Evolutionary conservation across 2,113 vertebrate species (phyloP).

Genomic region (Salvelinus fontinalis): DNA sequence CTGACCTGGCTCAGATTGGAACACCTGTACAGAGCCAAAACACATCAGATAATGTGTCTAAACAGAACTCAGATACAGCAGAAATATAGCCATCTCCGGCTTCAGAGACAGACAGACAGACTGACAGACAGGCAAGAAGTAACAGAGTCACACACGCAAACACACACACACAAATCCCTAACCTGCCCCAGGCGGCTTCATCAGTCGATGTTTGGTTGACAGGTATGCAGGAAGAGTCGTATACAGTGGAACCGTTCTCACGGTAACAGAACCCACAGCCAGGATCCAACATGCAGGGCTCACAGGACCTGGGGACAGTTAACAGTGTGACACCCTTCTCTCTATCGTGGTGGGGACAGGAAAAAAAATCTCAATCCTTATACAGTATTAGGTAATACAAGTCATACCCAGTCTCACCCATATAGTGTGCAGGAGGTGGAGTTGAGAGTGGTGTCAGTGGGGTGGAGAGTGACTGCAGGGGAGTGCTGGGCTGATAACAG

Average conservation of each 20-base stretch:
- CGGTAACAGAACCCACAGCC: conserved; percentile 92
- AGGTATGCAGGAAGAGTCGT: conserved; percentile 84
- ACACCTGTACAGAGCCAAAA: conserved; percentile 76
- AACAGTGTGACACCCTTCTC: conserved; percentile 8
- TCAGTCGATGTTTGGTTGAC: conserved; percentile 75
- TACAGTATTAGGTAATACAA: not conserved
- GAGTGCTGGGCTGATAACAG: conserved; percentile 88
- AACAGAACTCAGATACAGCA: not conserved
- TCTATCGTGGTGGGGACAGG: not conserved
- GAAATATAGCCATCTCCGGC: not conserved
- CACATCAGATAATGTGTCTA: not conserved
- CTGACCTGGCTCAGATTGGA: conserved; percentile 77
- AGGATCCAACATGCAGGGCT: conserved; percentile 91
- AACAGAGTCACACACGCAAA: not conserved
- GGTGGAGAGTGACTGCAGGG: conserved; percentile 81
- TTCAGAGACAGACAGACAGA: not conserved
- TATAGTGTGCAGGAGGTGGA: conserved; percentile 86
- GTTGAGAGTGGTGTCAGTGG: conserved; percentile 75
- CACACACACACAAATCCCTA: conserved; percentile 32
- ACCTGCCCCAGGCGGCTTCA: conserved; percentile 91
- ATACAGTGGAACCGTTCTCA: conserved; percentile 78
- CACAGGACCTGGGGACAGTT: conserved; percentile 80
- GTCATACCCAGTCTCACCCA: conserved; percentile 67
- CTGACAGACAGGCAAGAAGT: not conserved
- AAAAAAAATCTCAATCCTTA: not conserved